A percentile compares a stretch with the other conserved stretches of the same genome.
phyloP scores from a whole-genome alignment of 2,888 invertebrate species.

The Capitulum mitella region DNA sequence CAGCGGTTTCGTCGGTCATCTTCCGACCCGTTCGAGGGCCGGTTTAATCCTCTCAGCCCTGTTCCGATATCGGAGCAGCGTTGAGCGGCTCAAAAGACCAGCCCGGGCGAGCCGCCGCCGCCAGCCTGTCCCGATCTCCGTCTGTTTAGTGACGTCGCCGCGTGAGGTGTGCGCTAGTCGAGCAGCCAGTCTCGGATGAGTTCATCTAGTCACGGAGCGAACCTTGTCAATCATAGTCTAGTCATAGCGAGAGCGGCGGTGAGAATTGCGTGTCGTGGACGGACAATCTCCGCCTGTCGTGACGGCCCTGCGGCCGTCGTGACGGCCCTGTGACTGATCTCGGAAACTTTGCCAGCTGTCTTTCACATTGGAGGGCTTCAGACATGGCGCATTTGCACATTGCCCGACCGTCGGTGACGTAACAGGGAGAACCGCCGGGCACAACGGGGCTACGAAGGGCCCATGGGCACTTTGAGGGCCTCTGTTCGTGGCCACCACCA shows the following conservation, averaged over 20 bases:
- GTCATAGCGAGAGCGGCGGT: not conserved
- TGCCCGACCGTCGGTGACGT: not conserved
- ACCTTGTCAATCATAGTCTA: not conserved
- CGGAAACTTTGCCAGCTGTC: not conserved
- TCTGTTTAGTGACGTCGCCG: not conserved
- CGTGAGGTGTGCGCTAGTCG: not conserved
- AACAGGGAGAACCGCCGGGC: not conserved
- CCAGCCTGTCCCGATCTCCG: not conserved
- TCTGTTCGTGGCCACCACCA: not conserved
- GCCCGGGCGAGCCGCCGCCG: too few species aligned
- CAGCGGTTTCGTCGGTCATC: too few species aligned
- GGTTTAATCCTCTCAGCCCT: too few species aligned
- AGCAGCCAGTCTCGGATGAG: not conserved
- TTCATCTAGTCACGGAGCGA: slow-evolving; percentile 1
- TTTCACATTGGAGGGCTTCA: not conserved
- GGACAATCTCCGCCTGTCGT: not conserved
- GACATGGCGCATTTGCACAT: not conserved
- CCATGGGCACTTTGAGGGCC: not conserved
- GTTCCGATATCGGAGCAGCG: too few species aligned
- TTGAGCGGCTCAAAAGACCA: too few species aligned
- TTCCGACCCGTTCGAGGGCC: too few species aligned
- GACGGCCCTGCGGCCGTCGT: not conserved
- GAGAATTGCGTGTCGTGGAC: not conserved
- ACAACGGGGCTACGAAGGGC: not conserved
- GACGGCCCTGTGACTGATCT: too few species aligned